These are phyloP conservation scores for Arbacia lixula DNA, from an alignment of 53 echinoderm and acorn worm genomes.

Conservation along the genomic window DNA sequence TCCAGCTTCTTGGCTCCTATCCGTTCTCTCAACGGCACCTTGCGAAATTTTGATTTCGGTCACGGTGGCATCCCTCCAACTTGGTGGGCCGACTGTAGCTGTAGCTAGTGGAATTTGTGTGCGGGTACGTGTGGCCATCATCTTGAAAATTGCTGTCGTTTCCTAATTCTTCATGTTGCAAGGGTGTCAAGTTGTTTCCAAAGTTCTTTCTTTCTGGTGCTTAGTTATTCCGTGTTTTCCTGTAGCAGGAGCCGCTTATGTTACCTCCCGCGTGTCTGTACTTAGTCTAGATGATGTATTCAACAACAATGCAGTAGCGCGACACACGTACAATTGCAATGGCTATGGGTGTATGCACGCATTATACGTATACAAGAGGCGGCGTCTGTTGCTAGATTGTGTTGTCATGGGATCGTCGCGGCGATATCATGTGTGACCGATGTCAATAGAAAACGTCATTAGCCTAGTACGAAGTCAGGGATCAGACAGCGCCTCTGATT, in stretches of 20 bases:
- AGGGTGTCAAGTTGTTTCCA: too few relatives aligned
- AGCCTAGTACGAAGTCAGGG: not conserved
- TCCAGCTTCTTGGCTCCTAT: conserved; percentile 89
- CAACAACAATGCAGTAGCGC: conserved; percentile 37
- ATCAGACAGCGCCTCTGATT: conserved; percentile 31
- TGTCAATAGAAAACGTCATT: conserved; percentile 56
- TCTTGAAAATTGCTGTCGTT: conserved; percentile 56
- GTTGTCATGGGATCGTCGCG: conserved; percentile 57
- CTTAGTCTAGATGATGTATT: too few relatives aligned
- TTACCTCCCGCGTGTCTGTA: conserved; percentile 55
- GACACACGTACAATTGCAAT: conserved; percentile 20
- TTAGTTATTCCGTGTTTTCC: not conserved
- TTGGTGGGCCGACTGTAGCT: conserved; percentile 90
- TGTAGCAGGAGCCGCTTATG: conserved; percentile 39
- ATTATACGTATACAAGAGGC: not conserved
- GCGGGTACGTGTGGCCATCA: conserved; percentile 86
- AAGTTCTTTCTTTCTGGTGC: too few relatives aligned
- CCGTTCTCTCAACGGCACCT: conserved; percentile 83
- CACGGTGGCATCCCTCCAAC: conserved; percentile 91
- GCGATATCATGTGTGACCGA: conserved; percentile 18
- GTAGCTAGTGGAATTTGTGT: conserved; percentile 91
- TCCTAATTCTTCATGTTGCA: conserved; percentile 8
- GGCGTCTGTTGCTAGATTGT: conserved; percentile 49
- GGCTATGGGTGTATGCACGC: conserved; percentile 2
- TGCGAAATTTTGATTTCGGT: conserved; percentile 97